These are phyloP conservation scores for Miichthys miiuy DNA, from an alignment of 2,797 vertebrate species.

Conservation along the genomic window DNA sequence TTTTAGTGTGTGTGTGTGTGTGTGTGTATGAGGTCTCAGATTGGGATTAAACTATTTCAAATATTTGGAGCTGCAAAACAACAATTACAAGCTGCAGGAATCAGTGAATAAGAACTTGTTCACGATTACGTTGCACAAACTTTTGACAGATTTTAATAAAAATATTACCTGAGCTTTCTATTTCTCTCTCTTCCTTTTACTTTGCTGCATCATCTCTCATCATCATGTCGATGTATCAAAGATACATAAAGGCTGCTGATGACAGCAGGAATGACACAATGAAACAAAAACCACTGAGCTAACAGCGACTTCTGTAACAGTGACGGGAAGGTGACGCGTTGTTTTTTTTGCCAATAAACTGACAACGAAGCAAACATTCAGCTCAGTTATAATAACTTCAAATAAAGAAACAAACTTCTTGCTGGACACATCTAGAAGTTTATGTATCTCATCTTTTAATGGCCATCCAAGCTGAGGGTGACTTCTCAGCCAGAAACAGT, in stretches of 20 bases:
- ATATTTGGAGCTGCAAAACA: not conserved
- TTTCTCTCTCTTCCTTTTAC: not conserved
- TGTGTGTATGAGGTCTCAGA: not conserved
- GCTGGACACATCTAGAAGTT: not conserved
- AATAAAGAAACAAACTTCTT: no score
- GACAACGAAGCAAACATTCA: not conserved
- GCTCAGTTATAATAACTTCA: not conserved
- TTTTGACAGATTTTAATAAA: not conserved
- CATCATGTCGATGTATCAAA: constrained; percentile 3
- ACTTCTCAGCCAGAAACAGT: no score
- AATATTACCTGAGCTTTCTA: no score
- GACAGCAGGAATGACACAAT: not conserved
- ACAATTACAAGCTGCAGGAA: not conserved
- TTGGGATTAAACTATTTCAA: not conserved
- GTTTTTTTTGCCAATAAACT: not conserved
- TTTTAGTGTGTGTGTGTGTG: constrained; percentile 6
- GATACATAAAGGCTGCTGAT: constrained; percentile 13
- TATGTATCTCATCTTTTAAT: not conserved
- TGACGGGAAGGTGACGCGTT: no score
- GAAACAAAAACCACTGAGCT: not conserved
- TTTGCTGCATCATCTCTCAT: constrained; percentile 7
- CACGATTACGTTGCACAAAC: not conserved
- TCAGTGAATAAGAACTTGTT: no score
- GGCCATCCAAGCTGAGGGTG: no score
- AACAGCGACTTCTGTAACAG: not conserved